Conservation (phyloP, 2,797 vertebrate genomes). For the Poecilia wingei region DNA sequence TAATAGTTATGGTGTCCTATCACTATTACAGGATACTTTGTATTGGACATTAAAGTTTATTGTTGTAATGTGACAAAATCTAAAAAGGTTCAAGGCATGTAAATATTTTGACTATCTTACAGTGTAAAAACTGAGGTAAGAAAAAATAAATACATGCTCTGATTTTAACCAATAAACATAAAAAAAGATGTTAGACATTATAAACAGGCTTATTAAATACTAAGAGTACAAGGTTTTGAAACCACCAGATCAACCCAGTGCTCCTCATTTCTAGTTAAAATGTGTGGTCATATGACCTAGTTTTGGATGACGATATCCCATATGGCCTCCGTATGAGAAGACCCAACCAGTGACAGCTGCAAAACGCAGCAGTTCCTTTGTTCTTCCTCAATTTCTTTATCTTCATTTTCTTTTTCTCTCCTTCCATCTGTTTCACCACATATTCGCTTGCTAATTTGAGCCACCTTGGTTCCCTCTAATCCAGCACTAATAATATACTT, state of each 20-base stretch:
- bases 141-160: not conserved
- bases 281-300: conserved; percentile 69
- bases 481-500: conserved; percentile 48
- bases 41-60: too few species aligned
- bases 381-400: not conserved
- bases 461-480: conserved; percentile 40
- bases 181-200: not conserved
- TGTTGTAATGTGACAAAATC: not conserved
- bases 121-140: not conserved
- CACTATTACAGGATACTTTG: too few species aligned
- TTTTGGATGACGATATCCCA: conserved; percentile 68
- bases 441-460: conserved; percentile 27
- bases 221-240: not conserved
- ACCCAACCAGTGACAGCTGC: conserved; percentile 69
- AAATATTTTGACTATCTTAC: not conserved
- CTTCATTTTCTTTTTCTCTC: conserved; percentile 18
- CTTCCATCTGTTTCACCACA: conserved; percentile 28
- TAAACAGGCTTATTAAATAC: not conserved
- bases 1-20: not conserved
- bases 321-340: conserved; percentile 58
- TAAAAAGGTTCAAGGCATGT: not conserved
- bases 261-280: conserved; percentile 49
- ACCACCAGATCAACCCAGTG: conserved; percentile 3
- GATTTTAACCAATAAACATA: conserved; percentile 25
- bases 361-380: conserved; percentile 41